phyloP scores from a whole-genome alignment of 2,797 vertebrate species.

The Phyllotis vaccarum region DNA sequence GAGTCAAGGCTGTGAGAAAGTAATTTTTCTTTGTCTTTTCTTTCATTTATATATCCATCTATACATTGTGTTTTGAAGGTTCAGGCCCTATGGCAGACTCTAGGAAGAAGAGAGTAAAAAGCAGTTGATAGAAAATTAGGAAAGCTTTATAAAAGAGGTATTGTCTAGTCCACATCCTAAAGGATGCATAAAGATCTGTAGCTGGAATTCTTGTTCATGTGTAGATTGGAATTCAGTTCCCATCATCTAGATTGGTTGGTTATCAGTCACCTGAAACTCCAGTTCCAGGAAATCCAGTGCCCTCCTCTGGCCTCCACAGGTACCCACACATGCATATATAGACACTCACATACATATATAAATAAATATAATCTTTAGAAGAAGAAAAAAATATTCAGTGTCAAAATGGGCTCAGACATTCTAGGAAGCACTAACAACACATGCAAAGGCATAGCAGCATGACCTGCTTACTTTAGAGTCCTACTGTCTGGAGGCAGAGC shows the following conservation, averaged over 20 bases:
- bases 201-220: neutral
- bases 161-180: neutral
- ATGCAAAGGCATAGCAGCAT: neutral
- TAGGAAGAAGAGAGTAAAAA: constrained; percentile 9
- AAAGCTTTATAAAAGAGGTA: constrained; percentile 2
- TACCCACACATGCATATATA: neutral
- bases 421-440: neutral
- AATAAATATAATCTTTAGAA: neutral
- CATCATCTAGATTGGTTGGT: neutral
- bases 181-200: neutral
- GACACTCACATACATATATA: neutral
- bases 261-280: neutral
- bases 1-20: neutral
- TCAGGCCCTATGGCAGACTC: neutral
- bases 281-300: neutral
- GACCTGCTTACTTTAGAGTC: neutral
- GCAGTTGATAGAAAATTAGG: neutral
- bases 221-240: neutral
- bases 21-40: neutral
- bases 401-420: neutral
- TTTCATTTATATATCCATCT: constrained; percentile 4
- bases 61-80: neutral
- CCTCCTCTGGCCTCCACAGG: neutral
- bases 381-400: neutral
- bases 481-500: neutral